Evolutionary conservation across 1,140 invertebrate genomes (phyloP), one percentile per base, ranked within the genome.

Genomic region (Zaprionus africanus): DNA sequence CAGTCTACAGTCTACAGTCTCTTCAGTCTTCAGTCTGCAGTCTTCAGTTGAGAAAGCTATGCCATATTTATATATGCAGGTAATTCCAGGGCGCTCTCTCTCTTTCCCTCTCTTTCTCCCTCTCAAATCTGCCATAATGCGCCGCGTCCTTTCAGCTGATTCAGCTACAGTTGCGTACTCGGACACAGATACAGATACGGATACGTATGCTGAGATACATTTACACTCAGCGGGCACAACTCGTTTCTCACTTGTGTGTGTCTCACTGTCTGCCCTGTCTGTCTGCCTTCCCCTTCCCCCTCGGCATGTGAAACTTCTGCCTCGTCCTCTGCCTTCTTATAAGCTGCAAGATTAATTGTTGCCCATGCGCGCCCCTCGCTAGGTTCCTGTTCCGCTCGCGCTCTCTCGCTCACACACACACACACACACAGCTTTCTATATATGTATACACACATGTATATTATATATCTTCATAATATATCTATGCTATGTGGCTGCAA

Each of bases 261-360:
- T 80, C 72, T 54, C 67, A 64, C 65, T 31, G 31, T 46, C 64
- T 58, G 62, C 57, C 49, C 49, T 26, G 58, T 68, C 57, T 58
- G 61, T 63, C 22, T 22, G 22, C 22, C 22, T 22, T 22, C 22
- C 67, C 71, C 11, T n/a, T 60, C 19, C 60, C 66, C 61, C 63
- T 56, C 57, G 76, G 72, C 90, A 88, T 88, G 81, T 88, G 85
- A 88, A 85, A 85, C 81, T 74, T 90, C 79, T 84, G 69, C 85
- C 69, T 74, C 70, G 60, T 56, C 76, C 17, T 56, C 60, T 19
- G 63, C 19, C 15, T 60, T 51, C 49, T 46, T 65, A 62, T 85
- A 83, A n/a, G 77, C 79, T 76, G 31, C 58, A 80, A 90, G 85
- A 90, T 90, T 90, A 90, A 90, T 90, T 90, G 86, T 85, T 80